Conservation (phyloP, 2,888 invertebrate genomes). For the Mythimna ferrago region DNA sequence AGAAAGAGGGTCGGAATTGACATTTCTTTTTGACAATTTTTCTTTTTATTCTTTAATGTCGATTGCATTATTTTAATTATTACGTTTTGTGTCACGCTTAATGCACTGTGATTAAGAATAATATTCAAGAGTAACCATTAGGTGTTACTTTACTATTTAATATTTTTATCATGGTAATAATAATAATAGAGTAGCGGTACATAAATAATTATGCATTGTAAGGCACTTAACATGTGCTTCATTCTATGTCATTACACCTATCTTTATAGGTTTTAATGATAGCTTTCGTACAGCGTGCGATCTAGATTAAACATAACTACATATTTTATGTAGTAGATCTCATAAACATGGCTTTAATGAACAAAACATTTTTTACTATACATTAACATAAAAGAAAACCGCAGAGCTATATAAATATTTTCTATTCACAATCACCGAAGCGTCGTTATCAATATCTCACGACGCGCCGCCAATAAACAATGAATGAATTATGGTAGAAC, state of each 20-base stretch:
- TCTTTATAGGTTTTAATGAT: constrained; percentile 54
- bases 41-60: constrained; percentile 53
- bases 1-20: constrained; percentile 62
- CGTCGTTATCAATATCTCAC: constrained; percentile 61
- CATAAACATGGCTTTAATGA: constrained; percentile 45
- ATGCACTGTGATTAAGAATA: constrained; percentile 33
- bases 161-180: constrained; percentile 19
- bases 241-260: constrained; percentile 26
- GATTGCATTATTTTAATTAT: constrained; percentile 59
- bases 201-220: constrained; percentile 30
- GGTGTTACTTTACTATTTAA: constrained; percentile 36
- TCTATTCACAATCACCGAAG: constrained; percentile 44
- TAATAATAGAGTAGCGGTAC: constrained; percentile 21
- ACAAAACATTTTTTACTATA: constrained; percentile 22
- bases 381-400: constrained; percentile 37
- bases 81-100: constrained; percentile 47
- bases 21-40: constrained; percentile 60
- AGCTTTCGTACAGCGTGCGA: constrained; percentile 34
- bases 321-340: constrained; percentile 26
- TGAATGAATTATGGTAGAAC: constrained; percentile 58
- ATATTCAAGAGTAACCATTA: constrained; percentile 27
- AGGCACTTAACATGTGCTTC: constrained; percentile 27
- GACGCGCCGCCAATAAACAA: constrained; percentile 49
- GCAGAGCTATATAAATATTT: constrained; percentile 17
- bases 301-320: constrained; percentile 46